Conservation (phyloP, 1,140 invertebrate species). For the Zaprionus lachaisei region DNA sequence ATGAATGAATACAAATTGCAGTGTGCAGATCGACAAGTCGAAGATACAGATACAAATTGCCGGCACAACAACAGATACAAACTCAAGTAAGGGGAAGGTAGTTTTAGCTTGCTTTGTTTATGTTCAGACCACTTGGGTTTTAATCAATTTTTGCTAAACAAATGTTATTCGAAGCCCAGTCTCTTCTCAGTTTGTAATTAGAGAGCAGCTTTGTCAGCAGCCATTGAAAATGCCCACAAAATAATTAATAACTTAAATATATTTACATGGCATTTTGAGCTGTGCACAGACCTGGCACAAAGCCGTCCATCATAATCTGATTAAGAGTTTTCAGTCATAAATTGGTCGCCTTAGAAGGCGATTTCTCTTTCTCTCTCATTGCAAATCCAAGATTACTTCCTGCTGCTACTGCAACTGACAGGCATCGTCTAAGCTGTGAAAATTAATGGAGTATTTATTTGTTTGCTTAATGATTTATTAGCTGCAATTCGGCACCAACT, state of each 20-base stretch:
- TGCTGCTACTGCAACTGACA: neutral
- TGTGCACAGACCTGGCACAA: slow-evolving; percentile 17
- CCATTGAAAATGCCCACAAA: slow-evolving; percentile 59
- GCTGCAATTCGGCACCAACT: slow-evolving; percentile 43
- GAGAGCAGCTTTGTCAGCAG: slow-evolving; percentile 33
- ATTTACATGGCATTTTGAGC: slow-evolving; percentile 66
- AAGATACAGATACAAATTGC: slow-evolving; percentile 21
- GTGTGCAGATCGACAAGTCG: slow-evolving; percentile 35
- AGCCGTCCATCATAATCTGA: slow-evolving; percentile 63
- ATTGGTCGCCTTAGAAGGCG: slow-evolving; percentile 68
- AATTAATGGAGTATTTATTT: slow-evolving; percentile 81
- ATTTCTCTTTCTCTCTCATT: slow-evolving; percentile 26
- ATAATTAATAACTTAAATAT: slow-evolving; percentile 79
- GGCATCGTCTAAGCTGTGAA: slow-evolving; percentile 67
- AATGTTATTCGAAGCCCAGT: slow-evolving; percentile 59
- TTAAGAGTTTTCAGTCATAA: slow-evolving; percentile 74
- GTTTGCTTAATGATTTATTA: slow-evolving; percentile 77
- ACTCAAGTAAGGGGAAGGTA: slow-evolving; percentile 2
- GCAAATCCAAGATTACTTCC: slow-evolving; percentile 19
- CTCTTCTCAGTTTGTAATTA: slow-evolving; percentile 57
- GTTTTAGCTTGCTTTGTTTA: slow-evolving; percentile 7
- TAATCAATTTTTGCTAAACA: slow-evolving; percentile 72
- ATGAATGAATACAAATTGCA: slow-evolving; percentile 41
- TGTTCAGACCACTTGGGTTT: slow-evolving; percentile 46
- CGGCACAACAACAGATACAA: slow-evolving; percentile 18